Base-by-base conservation (phyloP, 2,888 invertebrate genomes). In the Dasypogon diadema region DNA sequence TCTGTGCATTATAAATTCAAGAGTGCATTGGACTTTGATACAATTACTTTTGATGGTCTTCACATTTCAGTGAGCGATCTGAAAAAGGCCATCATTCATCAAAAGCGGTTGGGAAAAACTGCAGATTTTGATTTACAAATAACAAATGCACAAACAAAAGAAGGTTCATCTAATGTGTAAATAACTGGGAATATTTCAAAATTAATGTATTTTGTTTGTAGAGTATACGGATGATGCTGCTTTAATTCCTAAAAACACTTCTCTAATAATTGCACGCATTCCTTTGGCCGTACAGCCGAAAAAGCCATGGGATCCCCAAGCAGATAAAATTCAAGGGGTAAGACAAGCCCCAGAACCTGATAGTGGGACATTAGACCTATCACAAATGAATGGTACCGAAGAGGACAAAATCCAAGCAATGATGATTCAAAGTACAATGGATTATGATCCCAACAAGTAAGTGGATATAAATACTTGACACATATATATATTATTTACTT, bases 1-100 rank as follows among this genome's bases (percentile, higher is more conserved):
- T 98, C 97, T 83, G 96, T 99, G 80, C 98, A 99, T 87, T 99
- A 98, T 88, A 99, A 99, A 87, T 99, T 99, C 86, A 98, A 98
- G 88, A 97, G 97, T 83, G 94, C 96, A 78, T 89, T 96, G 84
- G 96, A 98, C 86, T 97, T 94, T 88, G 97, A 98, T 85, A 98
- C 98, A 6, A 92, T 99, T 79, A 96, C 96, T 46, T 98, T 98
- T 85, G 98, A 98, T 90, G 99, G 98, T 77, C 89, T 99, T 77
- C 95, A 97, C 85, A 98, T 99, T 83, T 96, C 97, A 55, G 94
- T 98, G 80, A 93, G 92, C 58, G 99, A 99, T 85, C 89, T 99
- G 79, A 99, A 99, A 87, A 93, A 96, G 82, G 92, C 95, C 74
- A 98, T 99, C 81, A 91, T 97, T 78, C 94, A 96, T 82, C 97